Conservation (phyloP, 2,888 invertebrate species). For the Margaritifera margaritifera region DNA sequence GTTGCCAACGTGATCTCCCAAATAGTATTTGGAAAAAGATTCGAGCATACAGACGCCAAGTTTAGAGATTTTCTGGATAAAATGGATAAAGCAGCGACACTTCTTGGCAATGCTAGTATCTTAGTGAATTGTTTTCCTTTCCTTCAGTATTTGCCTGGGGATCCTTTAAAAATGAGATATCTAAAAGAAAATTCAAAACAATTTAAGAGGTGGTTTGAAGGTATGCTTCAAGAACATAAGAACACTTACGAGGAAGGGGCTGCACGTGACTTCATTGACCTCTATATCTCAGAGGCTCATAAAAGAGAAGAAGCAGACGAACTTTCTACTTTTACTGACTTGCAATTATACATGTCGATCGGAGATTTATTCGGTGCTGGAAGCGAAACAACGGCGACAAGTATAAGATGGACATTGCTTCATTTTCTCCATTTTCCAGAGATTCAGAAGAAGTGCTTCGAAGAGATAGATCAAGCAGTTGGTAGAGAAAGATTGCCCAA, state of each 20-base stretch:
- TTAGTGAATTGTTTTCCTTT: constrained; percentile 20
- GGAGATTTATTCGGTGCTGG: constrained; percentile 56
- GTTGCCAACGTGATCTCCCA: constrained; percentile 43
- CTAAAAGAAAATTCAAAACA: not conserved
- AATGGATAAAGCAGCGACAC: constrained; percentile 5
- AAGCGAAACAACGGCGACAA: constrained; percentile 84
- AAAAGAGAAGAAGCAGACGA: not conserved
- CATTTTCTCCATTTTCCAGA: constrained; percentile 85
- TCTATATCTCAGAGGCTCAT: constrained; percentile 11
- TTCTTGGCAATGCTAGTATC: not conserved
- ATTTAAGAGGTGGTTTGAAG: constrained; percentile 7
- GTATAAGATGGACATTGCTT: constrained; percentile 87
- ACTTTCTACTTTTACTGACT: constrained; percentile 16
- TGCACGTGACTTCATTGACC: constrained; percentile 16
- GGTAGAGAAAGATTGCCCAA: constrained; percentile 49
- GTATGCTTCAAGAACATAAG: constrained; percentile 9
- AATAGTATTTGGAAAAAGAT: constrained; percentile 25
- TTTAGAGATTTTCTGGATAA: constrained; percentile 21
- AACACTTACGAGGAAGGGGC: constrained; percentile 7
- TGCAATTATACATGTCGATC: constrained; percentile 29
- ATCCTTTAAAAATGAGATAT: constrained; percentile 14
- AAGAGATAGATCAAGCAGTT: constrained; percentile 63
- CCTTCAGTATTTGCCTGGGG: constrained; percentile 21
- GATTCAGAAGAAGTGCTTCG: constrained; percentile 56
- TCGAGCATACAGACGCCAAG: constrained; percentile 19